Evolutionary conservation across 2,797 vertebrate species (phyloP), one percentile per base, ranked within the genome.

Genomic region (Naso thynnoides): DNA sequence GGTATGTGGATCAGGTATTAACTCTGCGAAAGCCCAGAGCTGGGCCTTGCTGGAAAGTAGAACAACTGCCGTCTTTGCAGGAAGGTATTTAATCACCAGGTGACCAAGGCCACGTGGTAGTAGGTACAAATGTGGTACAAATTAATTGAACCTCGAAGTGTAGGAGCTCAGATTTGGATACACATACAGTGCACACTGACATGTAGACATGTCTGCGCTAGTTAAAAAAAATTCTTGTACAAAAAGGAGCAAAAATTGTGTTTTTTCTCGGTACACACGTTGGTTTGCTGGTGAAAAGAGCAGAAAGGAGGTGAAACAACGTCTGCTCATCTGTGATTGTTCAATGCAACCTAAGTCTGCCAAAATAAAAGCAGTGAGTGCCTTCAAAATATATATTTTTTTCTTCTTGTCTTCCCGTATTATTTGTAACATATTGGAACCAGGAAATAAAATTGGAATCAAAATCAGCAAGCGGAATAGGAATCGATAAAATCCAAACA

Each of bases 21-120:
- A 74, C 76, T 77, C 54, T 33, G 71, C 77, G 64, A 86, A 83
- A 83, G 68, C 63, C 61, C 79, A 53, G 65, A 65, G 74, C 38
- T 68, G 42, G 60, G 73, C 60, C 71, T 82, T 65, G 79, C 59
- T 78, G 59, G 65, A 89, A 91, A 91, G 82, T 86, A 87, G 87
- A 83, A 81, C 90, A 87, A 77, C 79, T 82, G 80, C 72, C 88
- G 75, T 81, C 70, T 78, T 66, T 27, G 53, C 53, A 65, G 78
- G 65, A 55, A 69, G 64, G 58, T 84, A 70, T 87, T 92, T 87
- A 85, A 93, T 93, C 86, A 89, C 55, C 50, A 5, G 54, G 49
- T 80, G 82, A 85, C 86, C 86, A 78, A 59, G 77, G 65, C 80
- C 81, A 88, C 85, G 81, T 86, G 83, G 78, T 75, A 48, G 77